Evolutionary conservation across 2,888 invertebrate species (phyloP), one percentile per base, ranked within the genome.

Genomic region (Acleris holmiana): DNA sequence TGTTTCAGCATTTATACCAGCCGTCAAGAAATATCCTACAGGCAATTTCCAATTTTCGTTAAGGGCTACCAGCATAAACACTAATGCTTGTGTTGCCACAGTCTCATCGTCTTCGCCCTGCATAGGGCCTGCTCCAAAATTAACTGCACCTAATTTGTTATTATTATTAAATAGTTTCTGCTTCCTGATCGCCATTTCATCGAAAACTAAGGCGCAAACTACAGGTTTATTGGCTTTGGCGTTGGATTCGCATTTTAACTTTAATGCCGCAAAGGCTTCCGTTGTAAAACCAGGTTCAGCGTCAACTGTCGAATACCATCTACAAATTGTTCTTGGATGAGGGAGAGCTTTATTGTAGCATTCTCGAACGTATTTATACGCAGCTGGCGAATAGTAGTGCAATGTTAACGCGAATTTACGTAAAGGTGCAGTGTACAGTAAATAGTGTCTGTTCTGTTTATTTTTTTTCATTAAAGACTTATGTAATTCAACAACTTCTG

Each of bases 371-470:
- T 65, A 65, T 59, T 65, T 55, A 15, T 53, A 64, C 10, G 64
- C 64, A 4, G 57, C 64, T 23, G 64, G 64, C 17, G 53, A 64
- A 23, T 64, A 58, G 23, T 40, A 58, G 13, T 53, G 53, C 8
- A 64, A n/a, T 23, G 64, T 64, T 29, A 62, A 46, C 47, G 68
- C 67, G 29, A 69, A 70, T 59, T 71, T 72, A 19, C 68, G 68
- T 62, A 71, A 49, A 13, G 67, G 47, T 29, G 64, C 18, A 7
- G 62, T 62, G 19, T 51, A 62, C 23, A 41, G 21, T 13, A 60
- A 17, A 59, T 8, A 44, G 10, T 63, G 41, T 60, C 19, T 47
- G 19, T 21, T 68, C 48, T 62, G 61, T 58, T 68, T 65, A 49
- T 40, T 61, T 51, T 51, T 48, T 61, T 64, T 61, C 6, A 67